Base-by-base conservation (phyloP, 2,113 vertebrate genomes). In the Xenotilapia caudafasciata region DNA sequence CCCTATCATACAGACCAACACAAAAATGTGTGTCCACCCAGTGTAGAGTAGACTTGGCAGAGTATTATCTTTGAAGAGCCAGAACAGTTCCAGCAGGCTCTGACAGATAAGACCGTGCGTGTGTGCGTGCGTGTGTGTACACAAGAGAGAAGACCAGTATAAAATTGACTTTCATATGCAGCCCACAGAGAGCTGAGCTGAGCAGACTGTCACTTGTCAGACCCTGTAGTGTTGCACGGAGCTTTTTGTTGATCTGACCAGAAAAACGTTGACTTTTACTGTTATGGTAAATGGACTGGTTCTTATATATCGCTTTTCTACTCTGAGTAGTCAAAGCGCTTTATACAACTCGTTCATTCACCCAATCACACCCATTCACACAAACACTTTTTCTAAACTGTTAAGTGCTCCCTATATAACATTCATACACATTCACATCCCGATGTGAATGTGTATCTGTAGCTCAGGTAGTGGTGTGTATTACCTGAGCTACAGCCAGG, bases 71-170 rank as follows among this genome's bases (percentile, higher is more conserved):
- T 51, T 23, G 13, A 23, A 40, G 33, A 88, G 93, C 93, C 95
- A 93, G 83, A 87, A 62, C 47, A 86, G 75, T 65, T 84, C 85
- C 92, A 93, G 88, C 86, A 68, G 90, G 88, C 73, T 1, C 15
- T 28, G 45, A 9, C 38, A 94, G 96, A 96, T 96, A 96, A 95
- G 81, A 15, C 9, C 11, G 21, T 35, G 23, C 2, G 80, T 23
- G 42, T 1, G 28, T 62, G 58, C 10, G 31, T 9, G 51, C 13
- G 19, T 3, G 83, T 6, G 33, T 45, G 21, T 26, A 9, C 42
- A 62, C 3, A 13, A 54, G 4, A 77, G 31, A 33, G 19, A 4
- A 80, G 42, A 84, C 31, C 87, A 84, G 82, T 89, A 90, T 88
- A 87, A 89, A 88, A 81, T 19, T 80, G 70, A 75, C 51, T 84